A percentile compares a stretch with the other conserved stretches of the same genome.
These are phyloP conservation scores for Drosophila mimica DNA, from an alignment of 2,888 invertebrate species.

Conservation along the genomic window DNA sequence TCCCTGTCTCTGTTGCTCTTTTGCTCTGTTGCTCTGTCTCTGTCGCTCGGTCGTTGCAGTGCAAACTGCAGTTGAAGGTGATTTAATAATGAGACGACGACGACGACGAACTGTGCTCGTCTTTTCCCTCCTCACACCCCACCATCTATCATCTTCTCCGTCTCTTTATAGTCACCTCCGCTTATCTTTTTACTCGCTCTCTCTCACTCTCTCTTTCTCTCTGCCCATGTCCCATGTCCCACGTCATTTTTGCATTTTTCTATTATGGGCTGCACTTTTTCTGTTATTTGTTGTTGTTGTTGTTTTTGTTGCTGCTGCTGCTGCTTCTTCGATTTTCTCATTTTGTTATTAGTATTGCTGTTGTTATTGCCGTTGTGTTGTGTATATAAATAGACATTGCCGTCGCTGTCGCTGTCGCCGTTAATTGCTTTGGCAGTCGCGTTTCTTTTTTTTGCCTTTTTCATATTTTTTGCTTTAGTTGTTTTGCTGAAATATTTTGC, in stretches of 20 bases:
- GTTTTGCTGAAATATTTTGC: conserved; percentile 2
- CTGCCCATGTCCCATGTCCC: conserved; percentile 16
- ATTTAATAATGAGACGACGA: conserved; percentile 71
- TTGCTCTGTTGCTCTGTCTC: conserved; percentile 23
- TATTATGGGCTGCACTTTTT: conserved; percentile 29
- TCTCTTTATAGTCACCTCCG: not conserved
- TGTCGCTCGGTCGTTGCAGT: conserved; percentile 71
- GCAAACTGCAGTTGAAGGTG: conserved; percentile 81
- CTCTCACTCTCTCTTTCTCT: not conserved
- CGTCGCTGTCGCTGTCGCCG: conserved; percentile 32
- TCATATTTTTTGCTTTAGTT: conserved; percentile 7
- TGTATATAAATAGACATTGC: conserved; percentile 66
- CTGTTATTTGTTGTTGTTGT: conserved; percentile 17
- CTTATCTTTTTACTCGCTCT: not conserved
- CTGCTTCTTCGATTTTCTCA: conserved; percentile 4
- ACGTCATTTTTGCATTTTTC: conserved; percentile 41
- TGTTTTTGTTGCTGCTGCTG: conserved; percentile 20
- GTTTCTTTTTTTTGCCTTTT: conserved; percentile 10
- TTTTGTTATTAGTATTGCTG: conserved; percentile 16
- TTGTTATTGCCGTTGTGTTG: conserved; percentile 20
- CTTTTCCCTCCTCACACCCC: not conserved
- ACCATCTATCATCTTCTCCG: not conserved
- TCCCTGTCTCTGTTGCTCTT: conserved; percentile 6
- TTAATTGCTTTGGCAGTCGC: conserved; percentile 55
- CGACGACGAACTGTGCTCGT: conserved; percentile 12